Base-by-base conservation (phyloP, 2,888 invertebrate genomes). In the Neelides folsomi region DNA sequence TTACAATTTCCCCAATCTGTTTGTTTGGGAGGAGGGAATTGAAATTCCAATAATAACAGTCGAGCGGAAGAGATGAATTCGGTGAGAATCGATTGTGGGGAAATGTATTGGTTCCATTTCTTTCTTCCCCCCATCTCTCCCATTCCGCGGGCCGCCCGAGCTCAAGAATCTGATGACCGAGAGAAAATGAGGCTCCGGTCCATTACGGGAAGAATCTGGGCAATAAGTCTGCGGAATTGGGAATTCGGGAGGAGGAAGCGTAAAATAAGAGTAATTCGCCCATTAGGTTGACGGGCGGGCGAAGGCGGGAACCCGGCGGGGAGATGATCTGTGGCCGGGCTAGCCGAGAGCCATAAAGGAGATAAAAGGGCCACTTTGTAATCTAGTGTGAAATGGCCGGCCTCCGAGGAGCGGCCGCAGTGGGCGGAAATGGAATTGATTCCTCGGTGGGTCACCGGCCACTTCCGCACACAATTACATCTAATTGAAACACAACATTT, bases 1-100 rank as follows among this genome's bases (percentile, higher is more conserved):
- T 27, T 27, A 27, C 27, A 27, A 27, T 27, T 27, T 27, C 27
- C 27, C 27, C 39, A 13, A 13, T 39, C 39, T 13, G 13, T 15
- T 39, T 39, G 39, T 39, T 39, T 16, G 18, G 43, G 43, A 8
- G 18, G 10, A 37, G 50, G 49, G 53, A 56, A 56, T 56, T 53
- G 53, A 56, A 53, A 56, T 56, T 56, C 56, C 56, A 56, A 53
- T 56, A 56, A 49, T 44, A 49, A 53, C 50, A 56, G 43, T 49
- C 39, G 41, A 51, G 52, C 49, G 49, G 53, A 53, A 56, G 53
- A 56, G 51, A 56, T 53, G 56, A 56, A 56, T 56, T 56, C 53
- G 42, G 15, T 42, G n/a, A 12, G 15, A 34, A 45, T 35, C 27
- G 45, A 20, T 34, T 3, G 9, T 7, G 2, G 35, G 12, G 18